These are phyloP conservation scores for Linnaemya vulpina DNA, from an alignment of 2,888 invertebrate genomes.

Conservation along the genomic window DNA sequence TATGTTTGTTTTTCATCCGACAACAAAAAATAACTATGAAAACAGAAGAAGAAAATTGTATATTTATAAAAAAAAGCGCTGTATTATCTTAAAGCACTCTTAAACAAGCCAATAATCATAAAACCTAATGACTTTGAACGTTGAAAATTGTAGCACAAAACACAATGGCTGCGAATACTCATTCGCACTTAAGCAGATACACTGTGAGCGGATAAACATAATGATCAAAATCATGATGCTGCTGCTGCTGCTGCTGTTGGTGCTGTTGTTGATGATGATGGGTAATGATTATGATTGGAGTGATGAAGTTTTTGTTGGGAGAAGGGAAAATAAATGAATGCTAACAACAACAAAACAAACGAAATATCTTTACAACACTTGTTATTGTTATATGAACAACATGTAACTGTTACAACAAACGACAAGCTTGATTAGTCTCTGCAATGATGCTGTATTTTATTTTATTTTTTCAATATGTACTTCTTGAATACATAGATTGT, in stretches of 20 bases:
- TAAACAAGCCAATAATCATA: conserved; percentile 82
- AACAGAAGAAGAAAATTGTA: no score
- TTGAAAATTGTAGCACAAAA: conserved; percentile 54
- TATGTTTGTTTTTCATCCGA: conserved; percentile 66
- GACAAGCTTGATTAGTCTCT: conserved; percentile 69
- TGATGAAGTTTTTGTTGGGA: conserved; percentile 11
- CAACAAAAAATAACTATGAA: conserved; percentile 40
- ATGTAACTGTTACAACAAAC: conserved; percentile 58
- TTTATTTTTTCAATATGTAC: not conserved
- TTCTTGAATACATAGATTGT: conserved; percentile 41
- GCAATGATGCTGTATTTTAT: conserved; percentile 34
- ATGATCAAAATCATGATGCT: conserved; percentile 53
- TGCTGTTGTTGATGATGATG: conserved; percentile 16
- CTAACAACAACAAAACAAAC: conserved; percentile 4
- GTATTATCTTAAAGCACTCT: conserved; percentile 73
- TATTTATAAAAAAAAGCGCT: conserved; percentile 58
- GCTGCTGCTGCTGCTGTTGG: not conserved
- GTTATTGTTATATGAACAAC: conserved; percentile 65
- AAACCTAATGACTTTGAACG: conserved; percentile 79
- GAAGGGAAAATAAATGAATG: not conserved
- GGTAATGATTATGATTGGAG: conserved; percentile 51
- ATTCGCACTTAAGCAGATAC: conserved; percentile 32
- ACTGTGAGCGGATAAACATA: conserved; percentile 60
- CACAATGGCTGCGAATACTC: conserved; percentile 45
- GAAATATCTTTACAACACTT: conserved; percentile 54